Percentiles rank a stretch among this genome's conserved stretches.
Conservation (phyloP, 2,113 vertebrate genomes). For the Mesocricetus auratus region DNA sequence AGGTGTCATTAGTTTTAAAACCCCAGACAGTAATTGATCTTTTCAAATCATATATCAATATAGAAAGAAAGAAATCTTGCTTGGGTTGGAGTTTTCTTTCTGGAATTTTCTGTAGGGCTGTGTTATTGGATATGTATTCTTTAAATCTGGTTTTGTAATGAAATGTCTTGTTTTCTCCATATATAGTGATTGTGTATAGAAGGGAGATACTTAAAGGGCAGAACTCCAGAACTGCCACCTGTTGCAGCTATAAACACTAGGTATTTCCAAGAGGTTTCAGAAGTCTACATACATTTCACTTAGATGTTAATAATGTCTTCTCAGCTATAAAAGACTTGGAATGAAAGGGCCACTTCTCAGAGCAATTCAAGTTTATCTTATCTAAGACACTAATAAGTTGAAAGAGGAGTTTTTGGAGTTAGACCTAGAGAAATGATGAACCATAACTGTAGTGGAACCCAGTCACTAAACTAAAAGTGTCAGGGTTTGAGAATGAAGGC, state of each 20-base stretch:
- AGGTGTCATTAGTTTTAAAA: not conserved
- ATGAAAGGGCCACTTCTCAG: slow-evolving; percentile 11
- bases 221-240: not conserved
- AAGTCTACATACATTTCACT: slow-evolving; percentile 30
- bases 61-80: not conserved
- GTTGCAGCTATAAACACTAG: not conserved
- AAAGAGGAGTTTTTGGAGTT: not conserved
- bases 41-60: not conserved
- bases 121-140: too few relatives aligned
- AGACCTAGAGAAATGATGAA: not conserved
- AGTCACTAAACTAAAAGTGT: not conserved
- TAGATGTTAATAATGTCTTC: slow-evolving; percentile 9
- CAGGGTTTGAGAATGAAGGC: not conserved
- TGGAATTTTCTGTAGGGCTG: too few relatives aligned
- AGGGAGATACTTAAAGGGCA: not conserved
- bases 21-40: not conserved
- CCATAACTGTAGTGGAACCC: not conserved
- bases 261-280: slow-evolving; percentile 22
- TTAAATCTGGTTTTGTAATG: too few relatives aligned
- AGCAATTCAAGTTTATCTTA: slow-evolving; percentile 31
- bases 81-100: too few relatives aligned
- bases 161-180: too few relatives aligned
- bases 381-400: not conserved
- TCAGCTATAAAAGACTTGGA: not conserved
- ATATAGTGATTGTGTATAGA: too few relatives aligned